Evolutionary conservation across 2,797 vertebrate species (phyloP), one percentile per base, ranked within the genome.

Genomic region (Halcyon leucocephala): DNA sequence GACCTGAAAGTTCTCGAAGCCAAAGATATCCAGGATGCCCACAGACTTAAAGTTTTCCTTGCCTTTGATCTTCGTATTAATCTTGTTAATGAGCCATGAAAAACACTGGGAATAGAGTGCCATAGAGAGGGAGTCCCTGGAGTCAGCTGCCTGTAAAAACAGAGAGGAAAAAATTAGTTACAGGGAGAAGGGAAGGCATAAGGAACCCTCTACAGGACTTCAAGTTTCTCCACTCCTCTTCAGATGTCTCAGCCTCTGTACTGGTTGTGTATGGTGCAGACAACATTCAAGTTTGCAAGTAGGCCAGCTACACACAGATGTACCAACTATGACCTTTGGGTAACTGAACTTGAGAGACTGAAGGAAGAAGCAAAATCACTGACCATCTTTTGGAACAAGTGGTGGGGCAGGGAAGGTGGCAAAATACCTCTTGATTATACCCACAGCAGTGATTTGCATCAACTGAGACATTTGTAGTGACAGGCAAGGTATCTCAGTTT

Each of bases 1-100:
- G 67, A 99, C 99, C 99, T 99, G 98, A 96, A 99, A 99, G 97
- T 99, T 99, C 96, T 99, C 99, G 62, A 99, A 99, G 94, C 99
- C 99, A 52, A 99, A 99, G 96, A 99, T 99, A 98, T 99, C 99
- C 94, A 99, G 97, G 97, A 99, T 99, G 94, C 99, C 99, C 54
- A 99, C 98, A 93, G 99, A 99, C 97, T 99, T 99, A 91, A 99
- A 99, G 97, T 99, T 99, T 95, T 99, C 98, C 81, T 98, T 99
- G 58, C 99, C 99, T 97, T 98, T 98, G 96, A 99, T 99, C 96
- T 99, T 99, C 71, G 98, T 98, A 91, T 99, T 99, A 96, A 99
- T 99, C 97, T 98, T 99, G 96, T 97, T 98, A 85, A 99, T 99
- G 91, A 99, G 99, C 99, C 99, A 99, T 33, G 99, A 99, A 96